A percentile compares a stretch with the other conserved stretches of the same genome.
Conservation (phyloP, 2,888 invertebrate genomes). For the Lepidochitona cinerea region DNA sequence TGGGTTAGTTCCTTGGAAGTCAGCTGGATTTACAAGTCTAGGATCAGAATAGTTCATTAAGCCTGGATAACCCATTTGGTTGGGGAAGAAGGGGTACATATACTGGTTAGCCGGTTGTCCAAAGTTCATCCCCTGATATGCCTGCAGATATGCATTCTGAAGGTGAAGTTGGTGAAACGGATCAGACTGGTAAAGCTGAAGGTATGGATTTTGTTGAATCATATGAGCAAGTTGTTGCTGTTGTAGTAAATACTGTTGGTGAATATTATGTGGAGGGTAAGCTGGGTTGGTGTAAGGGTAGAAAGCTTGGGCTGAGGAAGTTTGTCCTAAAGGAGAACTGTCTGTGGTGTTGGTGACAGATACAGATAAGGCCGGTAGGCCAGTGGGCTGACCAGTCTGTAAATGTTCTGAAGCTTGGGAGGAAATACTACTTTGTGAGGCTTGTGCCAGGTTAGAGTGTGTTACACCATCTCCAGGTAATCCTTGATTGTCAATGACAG, state of each 20-base stretch:
- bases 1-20: neutral
- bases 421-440: neutral
- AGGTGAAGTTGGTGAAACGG: neutral
- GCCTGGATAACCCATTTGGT: neutral
- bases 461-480: neutral
- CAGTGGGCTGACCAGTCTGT: slow-evolving; percentile 2
- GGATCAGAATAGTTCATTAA: neutral
- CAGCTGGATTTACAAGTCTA: neutral
- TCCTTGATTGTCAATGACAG: neutral
- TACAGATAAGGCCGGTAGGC: neutral
- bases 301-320: neutral
- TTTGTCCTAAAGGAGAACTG: neutral
- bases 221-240: slow-evolving; percentile 1
- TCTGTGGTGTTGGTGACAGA: neutral
- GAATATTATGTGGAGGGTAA: neutral
- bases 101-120: neutral
- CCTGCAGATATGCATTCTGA: neutral
- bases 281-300: slow-evolving; percentile 5
- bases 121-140: neutral
- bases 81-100: neutral
- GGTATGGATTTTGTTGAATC: neutral
- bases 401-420: neutral
- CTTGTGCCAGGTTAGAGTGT: neutral
- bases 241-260: neutral
- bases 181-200: neutral